Evolutionary conservation across 2,113 vertebrate species (phyloP), one percentile per base, ranked within the genome.

Genomic region (Bos javanicus): DNA sequence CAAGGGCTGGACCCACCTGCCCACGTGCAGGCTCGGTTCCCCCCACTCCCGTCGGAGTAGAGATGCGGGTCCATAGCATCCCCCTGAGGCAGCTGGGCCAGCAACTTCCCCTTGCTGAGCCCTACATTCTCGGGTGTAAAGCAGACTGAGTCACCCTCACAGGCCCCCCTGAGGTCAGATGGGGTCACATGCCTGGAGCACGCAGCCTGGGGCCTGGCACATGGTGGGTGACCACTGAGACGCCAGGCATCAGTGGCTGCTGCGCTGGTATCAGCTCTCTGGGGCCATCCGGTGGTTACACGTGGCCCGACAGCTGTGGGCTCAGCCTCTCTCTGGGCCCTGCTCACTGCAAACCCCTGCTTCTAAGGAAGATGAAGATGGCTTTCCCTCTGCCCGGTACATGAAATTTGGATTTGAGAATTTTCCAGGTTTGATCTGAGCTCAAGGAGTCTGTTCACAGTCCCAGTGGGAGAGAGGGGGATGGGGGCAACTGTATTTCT

Each of bases 231-330:
- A 39, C n/a, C 12, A 1, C 7, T 16, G 9, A 48, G 33, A 6
- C 0, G 0, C 60, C 6, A 25, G 64, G 36, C 25, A 25, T 30
- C 85, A 3, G 3, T 0, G 1, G 39, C 21, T 46, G 10, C 12
- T 8, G 23, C 33, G 8, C 57, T 11, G 14, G 0, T 8, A 8
- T 28, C 39, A 25, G 74, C 60, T 23, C 21, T 28, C n/a, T 28
- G 43, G 74, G 52, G 57, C 16, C 46, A 67, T 21, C 28, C 0
- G 0, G n/a, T 13, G 52, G 50, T 54, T 43, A 36, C 4, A 2
- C 2, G 19, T 43, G 48, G 43, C 74, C 36, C 19, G 4, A 54
- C 12, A 3, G 2, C 67, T 8, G 39, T 50, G 86, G 17, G 78
- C n/a, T 52, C 28, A 6, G 23, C 43, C 48, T 46, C 46, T 9